These are phyloP conservation scores for Microcebus lehilahytsara DNA, from an alignment of 2,113 vertebrate species.

Conservation along the genomic window DNA sequence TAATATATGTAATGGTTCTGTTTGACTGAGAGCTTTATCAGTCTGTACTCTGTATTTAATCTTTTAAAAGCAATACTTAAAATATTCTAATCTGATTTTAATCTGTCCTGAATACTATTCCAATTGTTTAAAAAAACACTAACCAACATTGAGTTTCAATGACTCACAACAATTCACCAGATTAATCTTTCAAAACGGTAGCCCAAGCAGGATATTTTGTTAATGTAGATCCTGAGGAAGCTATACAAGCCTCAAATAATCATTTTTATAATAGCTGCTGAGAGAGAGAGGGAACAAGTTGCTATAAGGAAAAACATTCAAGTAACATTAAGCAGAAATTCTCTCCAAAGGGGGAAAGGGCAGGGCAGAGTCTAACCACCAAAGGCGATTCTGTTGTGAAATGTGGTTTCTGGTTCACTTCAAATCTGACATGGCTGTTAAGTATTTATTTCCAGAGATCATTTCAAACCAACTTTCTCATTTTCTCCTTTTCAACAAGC, in stretches of 20 bases:
- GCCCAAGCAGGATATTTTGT: not conserved
- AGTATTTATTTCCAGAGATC: not conserved
- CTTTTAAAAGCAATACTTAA: constrained; percentile 57
- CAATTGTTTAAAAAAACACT: constrained; percentile 43
- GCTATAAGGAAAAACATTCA: not conserved
- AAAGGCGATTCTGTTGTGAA: not conserved
- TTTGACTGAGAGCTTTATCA: not conserved
- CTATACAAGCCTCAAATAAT: constrained; percentile 8
- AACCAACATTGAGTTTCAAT: constrained; percentile 27
- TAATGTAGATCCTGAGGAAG: constrained; percentile 14
- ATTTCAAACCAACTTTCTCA: constrained; percentile 7
- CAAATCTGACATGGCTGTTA: not conserved
- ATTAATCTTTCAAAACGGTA: constrained; percentile 49
- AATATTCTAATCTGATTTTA: constrained; percentile 38
- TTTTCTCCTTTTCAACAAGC: not conserved
- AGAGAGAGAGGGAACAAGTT: not conserved
- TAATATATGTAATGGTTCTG: not conserved
- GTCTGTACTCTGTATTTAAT: constrained; percentile 36
- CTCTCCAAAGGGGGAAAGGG: not conserved
- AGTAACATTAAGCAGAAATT: not conserved
- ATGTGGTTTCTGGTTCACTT: not conserved
- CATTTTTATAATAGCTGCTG: not conserved
- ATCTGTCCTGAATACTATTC: constrained; percentile 47
- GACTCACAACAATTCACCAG: constrained; percentile 37
- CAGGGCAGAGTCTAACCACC: not conserved